phyloP scores from a whole-genome alignment of 2,113 vertebrate species.

The Oncorhynchus masou region DNA sequence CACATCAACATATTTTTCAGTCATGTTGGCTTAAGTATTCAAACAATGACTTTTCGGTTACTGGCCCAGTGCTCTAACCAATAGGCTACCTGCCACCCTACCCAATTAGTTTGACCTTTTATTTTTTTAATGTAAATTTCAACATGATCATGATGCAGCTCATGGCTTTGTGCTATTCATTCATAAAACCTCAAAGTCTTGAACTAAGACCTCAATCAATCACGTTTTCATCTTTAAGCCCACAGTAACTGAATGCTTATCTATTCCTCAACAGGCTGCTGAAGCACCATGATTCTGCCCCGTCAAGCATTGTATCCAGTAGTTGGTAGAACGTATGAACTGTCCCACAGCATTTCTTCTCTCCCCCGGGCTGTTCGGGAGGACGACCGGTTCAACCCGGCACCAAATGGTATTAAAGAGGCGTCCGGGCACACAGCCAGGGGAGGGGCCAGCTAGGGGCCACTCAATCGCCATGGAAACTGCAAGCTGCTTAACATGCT shows the following conservation, averaged over 20 bases:
- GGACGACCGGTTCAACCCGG: conserved; percentile 49
- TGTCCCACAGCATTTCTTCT: conserved; percentile 33
- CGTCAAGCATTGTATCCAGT: neutral
- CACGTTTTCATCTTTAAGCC: no score
- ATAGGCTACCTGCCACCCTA: no score
- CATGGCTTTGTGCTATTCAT: neutral
- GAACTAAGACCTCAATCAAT: neutral
- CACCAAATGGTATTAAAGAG: conserved; percentile 58
- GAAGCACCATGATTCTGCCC: neutral
- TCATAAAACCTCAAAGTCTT: neutral
- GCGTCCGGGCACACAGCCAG: conserved; percentile 36
- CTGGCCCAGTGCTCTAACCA: no score
- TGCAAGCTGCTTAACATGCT: conserved; percentile 8
- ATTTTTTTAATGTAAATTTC: no score
- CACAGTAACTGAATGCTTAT: neutral
- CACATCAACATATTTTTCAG: no score
- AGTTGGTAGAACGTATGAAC: conserved; percentile 42
- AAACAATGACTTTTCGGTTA: no score
- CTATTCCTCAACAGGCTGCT: neutral
- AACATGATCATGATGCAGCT: no score
- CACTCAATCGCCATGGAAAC: conserved; percentile 44
- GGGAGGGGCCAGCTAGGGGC: conserved; percentile 14
- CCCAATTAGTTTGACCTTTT: no score
- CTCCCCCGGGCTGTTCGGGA: conserved; percentile 41
- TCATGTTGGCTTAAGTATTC: neutral